Conservation (phyloP, 2,797 vertebrate species). For the Limnodromus scolopaceus region DNA sequence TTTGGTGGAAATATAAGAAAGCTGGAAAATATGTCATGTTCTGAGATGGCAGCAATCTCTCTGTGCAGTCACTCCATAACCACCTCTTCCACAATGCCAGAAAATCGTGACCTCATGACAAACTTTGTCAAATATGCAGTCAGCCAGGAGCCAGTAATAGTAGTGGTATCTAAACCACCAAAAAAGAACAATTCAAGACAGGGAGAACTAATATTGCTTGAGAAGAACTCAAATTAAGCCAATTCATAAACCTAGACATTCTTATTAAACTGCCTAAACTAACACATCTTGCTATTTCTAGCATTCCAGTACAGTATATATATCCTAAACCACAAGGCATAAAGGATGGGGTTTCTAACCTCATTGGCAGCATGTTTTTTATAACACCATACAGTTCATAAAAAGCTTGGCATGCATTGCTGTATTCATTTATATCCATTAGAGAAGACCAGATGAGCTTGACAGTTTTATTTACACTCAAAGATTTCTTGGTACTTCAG, state of each 20-base stretch:
- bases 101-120: background rate
- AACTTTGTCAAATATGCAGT: conserved; percentile 42
- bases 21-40: background rate
- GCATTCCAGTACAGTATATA: conserved; percentile 44
- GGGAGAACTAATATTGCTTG: conserved; percentile 7
- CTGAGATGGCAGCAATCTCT: background rate
- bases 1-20: background rate
- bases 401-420: conserved; percentile 52
- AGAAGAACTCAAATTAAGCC: conserved; percentile 32
- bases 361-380: conserved; percentile 53
- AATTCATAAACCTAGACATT: conserved; percentile 50
- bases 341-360: conserved; percentile 60
- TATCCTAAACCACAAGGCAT: conserved; percentile 66
- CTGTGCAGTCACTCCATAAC: background rate
- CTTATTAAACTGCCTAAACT: conserved; percentile 54
- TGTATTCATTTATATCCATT: conserved; percentile 66
- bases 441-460: conserved; percentile 52
- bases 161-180: conserved; percentile 20
- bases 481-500: background rate
- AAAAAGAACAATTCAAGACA: conserved; percentile 34
- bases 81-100: background rate
- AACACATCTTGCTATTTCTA: conserved; percentile 60
- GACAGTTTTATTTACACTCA: conserved; percentile 54
- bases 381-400: conserved; percentile 43
- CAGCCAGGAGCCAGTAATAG: conserved; percentile 54